Conservation (phyloP, 2,113 vertebrate genomes). For the Pungitius pungitius region DNA sequence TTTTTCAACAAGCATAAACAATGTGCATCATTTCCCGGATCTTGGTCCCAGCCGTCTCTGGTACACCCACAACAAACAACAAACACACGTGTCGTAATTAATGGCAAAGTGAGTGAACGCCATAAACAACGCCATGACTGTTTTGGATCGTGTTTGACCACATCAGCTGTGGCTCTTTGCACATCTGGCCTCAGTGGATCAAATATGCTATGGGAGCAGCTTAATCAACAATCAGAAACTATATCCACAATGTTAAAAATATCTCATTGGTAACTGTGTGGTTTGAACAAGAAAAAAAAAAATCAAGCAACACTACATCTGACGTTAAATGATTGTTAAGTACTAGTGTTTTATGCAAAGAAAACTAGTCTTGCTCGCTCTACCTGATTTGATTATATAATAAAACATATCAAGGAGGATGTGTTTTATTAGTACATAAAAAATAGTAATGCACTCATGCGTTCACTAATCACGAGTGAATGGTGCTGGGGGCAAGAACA, state of each 20-base stretch:
- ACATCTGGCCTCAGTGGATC: background rate
- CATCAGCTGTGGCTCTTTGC: background rate
- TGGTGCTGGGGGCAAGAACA: conserved; percentile 10
- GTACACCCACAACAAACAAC: background rate
- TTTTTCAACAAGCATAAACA: background rate
- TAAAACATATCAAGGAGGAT: background rate
- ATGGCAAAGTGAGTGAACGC: background rate
- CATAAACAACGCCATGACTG: background rate
- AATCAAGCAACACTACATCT: background rate
- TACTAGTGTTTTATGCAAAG: background rate
- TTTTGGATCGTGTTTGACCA: background rate
- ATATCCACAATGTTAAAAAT: background rate
- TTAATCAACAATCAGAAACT: background rate
- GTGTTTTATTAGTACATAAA: background rate
- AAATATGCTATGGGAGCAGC: background rate
- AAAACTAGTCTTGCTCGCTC: background rate
- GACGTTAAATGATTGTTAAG: background rate
- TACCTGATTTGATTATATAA: background rate
- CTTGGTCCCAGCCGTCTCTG: no score
- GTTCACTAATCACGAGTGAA: background rate
- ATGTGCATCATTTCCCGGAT: background rate
- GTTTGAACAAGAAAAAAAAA: no score
- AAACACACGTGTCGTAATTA: background rate
- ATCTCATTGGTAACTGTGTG: background rate
- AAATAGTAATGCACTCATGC: background rate